A percentile compares a stretch with the other conserved stretches of the same genome.
Conservation (phyloP, 2,797 vertebrate species). For the Chrysocyon brachyurus region DNA sequence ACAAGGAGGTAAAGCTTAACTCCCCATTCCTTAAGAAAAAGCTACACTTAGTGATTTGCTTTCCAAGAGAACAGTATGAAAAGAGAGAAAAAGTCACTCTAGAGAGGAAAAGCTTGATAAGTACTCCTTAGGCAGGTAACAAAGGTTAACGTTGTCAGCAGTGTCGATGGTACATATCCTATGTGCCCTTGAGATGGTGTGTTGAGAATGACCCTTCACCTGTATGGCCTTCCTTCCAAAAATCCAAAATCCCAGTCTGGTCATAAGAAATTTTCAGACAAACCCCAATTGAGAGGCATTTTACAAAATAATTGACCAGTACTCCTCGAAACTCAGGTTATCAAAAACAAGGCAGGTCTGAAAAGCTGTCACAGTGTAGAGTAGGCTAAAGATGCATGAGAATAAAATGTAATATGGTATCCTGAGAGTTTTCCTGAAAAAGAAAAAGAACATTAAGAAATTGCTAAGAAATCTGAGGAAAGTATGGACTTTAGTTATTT, state of each 20-base stretch:
- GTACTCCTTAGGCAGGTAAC: background rate
- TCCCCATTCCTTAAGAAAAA: background rate
- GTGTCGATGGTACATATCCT: background rate
- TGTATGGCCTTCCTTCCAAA: background rate
- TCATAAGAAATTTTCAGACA: background rate
- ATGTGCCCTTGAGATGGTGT: no score
- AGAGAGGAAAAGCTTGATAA: background rate
- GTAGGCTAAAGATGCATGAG: background rate
- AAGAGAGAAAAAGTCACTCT: background rate
- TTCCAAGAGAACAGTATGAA: background rate
- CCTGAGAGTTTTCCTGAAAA: background rate
- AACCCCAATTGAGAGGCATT: background rate
- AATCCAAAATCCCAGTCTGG: background rate
- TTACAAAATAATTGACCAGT: background rate
- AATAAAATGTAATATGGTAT: background rate
- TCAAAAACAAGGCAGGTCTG: background rate
- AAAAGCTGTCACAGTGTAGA: background rate
- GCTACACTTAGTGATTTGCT: background rate
- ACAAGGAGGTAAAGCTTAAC: background rate
- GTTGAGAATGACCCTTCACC: background rate
- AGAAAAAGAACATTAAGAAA: background rate
- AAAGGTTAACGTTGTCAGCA: background rate
- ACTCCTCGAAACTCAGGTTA: background rate
- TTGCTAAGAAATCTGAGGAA: background rate
- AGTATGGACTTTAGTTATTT: background rate